These are phyloP conservation scores for Tetraodon nigroviridis DNA, from an alignment of 2,113 vertebrate species.

Conservation along the genomic window DNA sequence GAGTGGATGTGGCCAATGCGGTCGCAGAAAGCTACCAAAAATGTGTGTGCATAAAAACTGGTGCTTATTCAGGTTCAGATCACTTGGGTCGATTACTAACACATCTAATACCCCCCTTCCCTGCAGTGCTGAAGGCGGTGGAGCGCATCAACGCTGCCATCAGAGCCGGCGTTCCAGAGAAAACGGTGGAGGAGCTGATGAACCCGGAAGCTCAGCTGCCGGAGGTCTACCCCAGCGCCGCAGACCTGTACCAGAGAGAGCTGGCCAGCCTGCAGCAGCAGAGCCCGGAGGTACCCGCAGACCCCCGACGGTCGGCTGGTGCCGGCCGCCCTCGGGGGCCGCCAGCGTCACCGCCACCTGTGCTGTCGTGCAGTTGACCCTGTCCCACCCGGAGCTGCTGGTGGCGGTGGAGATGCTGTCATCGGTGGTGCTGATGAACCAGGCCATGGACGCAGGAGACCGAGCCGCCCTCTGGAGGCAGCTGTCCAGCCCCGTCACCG, in stretches of 20 bases:
- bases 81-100: no score
- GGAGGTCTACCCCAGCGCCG: slow-evolving; percentile 84
- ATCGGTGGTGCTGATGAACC: slow-evolving; percentile 92
- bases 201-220: slow-evolving; percentile 92
- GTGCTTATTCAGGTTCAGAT: no score
- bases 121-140: slow-evolving; percentile 83
- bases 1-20: slow-evolving; percentile 82
- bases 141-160: slow-evolving; percentile 85
- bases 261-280: slow-evolving; percentile 90
- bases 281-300: slow-evolving; percentile 77
- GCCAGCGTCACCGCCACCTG: slow-evolving; percentile 5
- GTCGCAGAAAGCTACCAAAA: slow-evolving; percentile 80
- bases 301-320: no score
- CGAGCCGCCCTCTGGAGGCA: slow-evolving; percentile 84
- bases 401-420: slow-evolving; percentile 98
- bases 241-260: slow-evolving; percentile 91
- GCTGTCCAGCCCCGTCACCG: slow-evolving; percentile 85
- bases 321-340: background rate
- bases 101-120: no score
- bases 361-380: slow-evolving; percentile 74
- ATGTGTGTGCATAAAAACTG: slow-evolving; percentile 68
- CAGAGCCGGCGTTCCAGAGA: slow-evolving; percentile 78
- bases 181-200: slow-evolving; percentile 87
- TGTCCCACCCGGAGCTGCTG: slow-evolving; percentile 87
- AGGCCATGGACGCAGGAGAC: slow-evolving; percentile 86